A percentile compares a stretch with the other conserved stretches of the same genome.
phyloP scores from a whole-genome alignment of 2,888 invertebrate genomes.

The Lycophotia porphyrea region DNA sequence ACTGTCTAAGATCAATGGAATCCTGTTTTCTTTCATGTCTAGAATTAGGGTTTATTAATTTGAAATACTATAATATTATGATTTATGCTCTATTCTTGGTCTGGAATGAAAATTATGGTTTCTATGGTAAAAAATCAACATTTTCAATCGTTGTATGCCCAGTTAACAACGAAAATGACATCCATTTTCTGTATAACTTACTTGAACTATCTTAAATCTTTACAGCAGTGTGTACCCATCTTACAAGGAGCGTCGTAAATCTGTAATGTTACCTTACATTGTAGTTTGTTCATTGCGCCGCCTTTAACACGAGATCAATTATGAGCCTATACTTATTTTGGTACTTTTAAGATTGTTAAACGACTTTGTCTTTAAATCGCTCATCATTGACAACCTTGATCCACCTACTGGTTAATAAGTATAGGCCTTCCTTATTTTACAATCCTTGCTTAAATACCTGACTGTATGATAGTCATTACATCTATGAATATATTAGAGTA shows the following conservation, averaged over 20 bases:
- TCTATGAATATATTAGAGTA: not conserved
- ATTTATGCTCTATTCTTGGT: not conserved
- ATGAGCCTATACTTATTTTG: constrained; percentile 79
- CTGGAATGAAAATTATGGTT: not conserved
- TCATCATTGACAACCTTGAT: not conserved
- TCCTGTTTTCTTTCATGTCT: not conserved
- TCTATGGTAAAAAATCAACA: not conserved
- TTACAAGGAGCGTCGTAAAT: constrained; percentile 69
- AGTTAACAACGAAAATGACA: not conserved
- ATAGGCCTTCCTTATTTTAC: not conserved
- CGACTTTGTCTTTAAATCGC: constrained; percentile 12
- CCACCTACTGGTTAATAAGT: too few relatives aligned
- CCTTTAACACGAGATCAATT: constrained; percentile 72
- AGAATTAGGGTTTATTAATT: not conserved
- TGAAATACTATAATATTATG: not conserved
- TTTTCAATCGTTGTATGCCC: not conserved
- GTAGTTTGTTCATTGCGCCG: constrained; percentile 70
- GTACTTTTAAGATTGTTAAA: constrained; percentile 61
- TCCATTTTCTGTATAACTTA: not conserved
- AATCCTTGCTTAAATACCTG: not conserved
- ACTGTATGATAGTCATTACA: not conserved
- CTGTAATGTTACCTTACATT: constrained; percentile 74
- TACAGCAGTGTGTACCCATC: constrained; percentile 22
- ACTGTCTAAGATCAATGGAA: not conserved
- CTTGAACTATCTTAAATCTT: constrained; percentile 3